Base-by-base conservation (phyloP, 2,888 invertebrate genomes). In the Pyralis farinalis region DNA sequence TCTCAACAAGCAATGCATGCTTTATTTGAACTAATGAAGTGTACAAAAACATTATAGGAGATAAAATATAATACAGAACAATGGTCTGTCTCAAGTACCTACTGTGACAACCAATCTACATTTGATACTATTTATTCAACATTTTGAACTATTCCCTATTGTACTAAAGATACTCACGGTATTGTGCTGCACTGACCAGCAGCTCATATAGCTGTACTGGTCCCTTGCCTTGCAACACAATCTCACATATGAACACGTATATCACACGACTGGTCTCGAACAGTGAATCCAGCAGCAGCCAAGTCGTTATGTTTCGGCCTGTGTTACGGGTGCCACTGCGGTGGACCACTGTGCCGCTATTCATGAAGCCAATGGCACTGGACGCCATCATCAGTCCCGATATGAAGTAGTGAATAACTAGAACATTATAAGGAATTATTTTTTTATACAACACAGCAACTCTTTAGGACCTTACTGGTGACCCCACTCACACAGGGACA, bases 251-350 rank as follows among this genome's bases (percentile, higher is more conserved):
- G 42, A 87, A 88, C 49, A 86, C 73, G 34, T 87, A 87, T 3
- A 88, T 63, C 0, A 88, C 81, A 0, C 87, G 50, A 4, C 74
- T 75, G 0, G 85, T 85, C 60, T 88, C 87, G 31, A 88, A 88
- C 53, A 87, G 49, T 0, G 87, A 88, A 60, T 86, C 82, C 1
- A 88, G 55, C 8, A 88, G 63, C 22, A 88, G 50, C 87, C 87
- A 88, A 0, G 72, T 69, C 30, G 86, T 85, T 33, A 88, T 74
- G 36, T 77, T 78, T 3, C 74, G 65, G 5, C 76, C 76, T 0
- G 59, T 51, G 53, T 79, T 84, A 32, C 60, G 58, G 0, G 57
- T 38, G 0, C 72, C 52, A 5, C 71, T 59, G 0, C 85, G 70
- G 55, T 78, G 74, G 58, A 87, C 66, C 42, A 83, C 78, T 27